Percentiles rank a stretch among this genome's conserved stretches.
Conservation (phyloP, 2,113 vertebrate genomes). For the Pteruthius melanotis region DNA sequence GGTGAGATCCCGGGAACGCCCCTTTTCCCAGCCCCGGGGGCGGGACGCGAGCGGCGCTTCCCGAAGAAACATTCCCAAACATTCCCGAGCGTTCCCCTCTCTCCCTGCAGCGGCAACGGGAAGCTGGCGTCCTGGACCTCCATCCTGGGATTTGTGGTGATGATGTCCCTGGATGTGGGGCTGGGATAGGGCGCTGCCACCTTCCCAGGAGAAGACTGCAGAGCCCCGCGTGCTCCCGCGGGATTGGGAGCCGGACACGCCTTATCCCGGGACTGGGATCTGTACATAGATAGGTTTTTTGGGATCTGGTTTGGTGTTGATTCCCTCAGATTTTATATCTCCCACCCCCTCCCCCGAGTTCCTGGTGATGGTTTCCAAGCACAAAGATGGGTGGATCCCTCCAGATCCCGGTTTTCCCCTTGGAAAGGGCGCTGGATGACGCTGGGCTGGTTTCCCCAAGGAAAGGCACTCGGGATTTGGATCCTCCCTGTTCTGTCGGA, state of each 20-base stretch:
- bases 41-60: fast-evolving
- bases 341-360: background rate
- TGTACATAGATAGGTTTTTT: background rate
- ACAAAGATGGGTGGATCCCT: background rate
- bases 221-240: background rate
- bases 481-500: background rate
- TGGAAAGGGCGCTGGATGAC: fast-evolving
- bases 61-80: fast-evolving
- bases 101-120: conserved; percentile 80
- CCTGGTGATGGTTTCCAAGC: conserved; percentile 18
- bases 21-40: too few relatives aligned
- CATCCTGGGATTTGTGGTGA: conserved; percentile 92
- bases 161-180: conserved; percentile 97
- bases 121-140: conserved; percentile 93
- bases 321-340: conserved; percentile 34
- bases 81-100: background rate
- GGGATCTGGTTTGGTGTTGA: conserved; percentile 28
- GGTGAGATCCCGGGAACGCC: conserved; percentile 72
- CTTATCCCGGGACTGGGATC: background rate
- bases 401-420: background rate
- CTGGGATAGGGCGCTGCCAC: conserved; percentile 73
- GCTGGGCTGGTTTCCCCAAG: background rate
- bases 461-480: background rate
- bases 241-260: background rate
- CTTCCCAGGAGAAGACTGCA: background rate